These are phyloP conservation scores for Paragorgia papillata DNA, from an alignment of 92 coral and sea anemone genomes.

Conservation along the genomic window DNA sequence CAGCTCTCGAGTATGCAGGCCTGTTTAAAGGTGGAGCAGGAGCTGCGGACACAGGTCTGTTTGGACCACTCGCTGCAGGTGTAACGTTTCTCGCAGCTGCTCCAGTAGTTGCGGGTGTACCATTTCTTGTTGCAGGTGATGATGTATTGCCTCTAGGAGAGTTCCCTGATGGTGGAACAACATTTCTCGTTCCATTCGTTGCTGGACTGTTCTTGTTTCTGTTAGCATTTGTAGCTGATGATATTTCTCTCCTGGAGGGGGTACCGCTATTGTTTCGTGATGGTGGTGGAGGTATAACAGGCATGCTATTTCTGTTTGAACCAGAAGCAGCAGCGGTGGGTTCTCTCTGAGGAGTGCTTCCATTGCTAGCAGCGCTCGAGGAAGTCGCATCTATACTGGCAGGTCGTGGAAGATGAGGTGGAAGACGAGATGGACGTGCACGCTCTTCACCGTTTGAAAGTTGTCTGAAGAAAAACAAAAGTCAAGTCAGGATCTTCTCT, in stretches of 20 bases:
- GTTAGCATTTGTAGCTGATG: neutral
- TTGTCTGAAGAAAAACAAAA: neutral
- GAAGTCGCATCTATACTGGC: conserved; percentile 22
- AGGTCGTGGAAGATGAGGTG: conserved; percentile 20
- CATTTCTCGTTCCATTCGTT: neutral
- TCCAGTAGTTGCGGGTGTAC: conserved; percentile 7
- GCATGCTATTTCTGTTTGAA: conserved; percentile 19
- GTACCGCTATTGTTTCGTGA: conserved; percentile 40
- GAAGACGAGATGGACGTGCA: conserved; percentile 1
- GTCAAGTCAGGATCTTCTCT: neutral
- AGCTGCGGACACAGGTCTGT: neutral
- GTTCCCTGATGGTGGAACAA: conserved; percentile 7
- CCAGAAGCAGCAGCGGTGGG: neutral
- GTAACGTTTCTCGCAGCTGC: conserved; percentile 18
- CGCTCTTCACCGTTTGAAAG: conserved; percentile 13
- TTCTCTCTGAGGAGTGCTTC: conserved; percentile 3
- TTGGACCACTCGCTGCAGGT: neutral
- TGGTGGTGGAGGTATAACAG: conserved; percentile 33
- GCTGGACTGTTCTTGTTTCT: conserved; percentile 9
- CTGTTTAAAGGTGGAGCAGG: conserved; percentile 1
- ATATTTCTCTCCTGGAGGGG: conserved; percentile 42
- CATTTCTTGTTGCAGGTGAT: conserved; percentile 1
- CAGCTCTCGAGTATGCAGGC: conserved; percentile 15
- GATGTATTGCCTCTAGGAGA: conserved; percentile 6
- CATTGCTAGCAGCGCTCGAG: neutral